Conservation (phyloP, 2,113 vertebrate species). For the Copsychus sechellarum region DNA sequence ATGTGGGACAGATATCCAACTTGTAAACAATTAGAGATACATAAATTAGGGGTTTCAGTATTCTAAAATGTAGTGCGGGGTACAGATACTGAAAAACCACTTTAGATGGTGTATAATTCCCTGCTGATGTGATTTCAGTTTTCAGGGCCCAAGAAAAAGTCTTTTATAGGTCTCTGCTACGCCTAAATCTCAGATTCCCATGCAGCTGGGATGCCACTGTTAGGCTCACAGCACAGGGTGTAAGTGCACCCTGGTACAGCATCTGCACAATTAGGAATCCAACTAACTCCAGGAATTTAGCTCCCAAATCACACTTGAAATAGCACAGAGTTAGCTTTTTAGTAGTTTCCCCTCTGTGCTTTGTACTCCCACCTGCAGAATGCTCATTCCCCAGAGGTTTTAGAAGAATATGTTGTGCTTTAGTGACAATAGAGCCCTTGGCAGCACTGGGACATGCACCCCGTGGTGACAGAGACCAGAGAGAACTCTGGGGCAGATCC, state of each 20-base stretch:
- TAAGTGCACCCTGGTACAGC: not conserved
- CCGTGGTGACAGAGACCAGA: accelerated
- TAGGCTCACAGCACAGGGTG: accelerated
- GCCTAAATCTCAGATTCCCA: not conserved
- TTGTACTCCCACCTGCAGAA: not conserved
- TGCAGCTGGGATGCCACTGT: not conserved
- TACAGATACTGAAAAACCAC: not conserved
- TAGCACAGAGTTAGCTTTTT: not conserved
- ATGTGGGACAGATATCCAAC: not conserved
- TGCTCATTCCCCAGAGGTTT: not conserved
- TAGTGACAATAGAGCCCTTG: not conserved
- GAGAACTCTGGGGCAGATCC: not conserved
- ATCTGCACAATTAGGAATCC: not conserved
- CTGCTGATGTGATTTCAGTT: not conserved
- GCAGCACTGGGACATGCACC: not conserved
- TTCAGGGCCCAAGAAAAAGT: not conserved
- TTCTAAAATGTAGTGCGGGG: not conserved
- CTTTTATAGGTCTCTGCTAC: not conserved
- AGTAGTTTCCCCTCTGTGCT: not conserved
- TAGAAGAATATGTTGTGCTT: not conserved
- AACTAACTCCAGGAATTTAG: not conserved
- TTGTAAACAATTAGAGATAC: not conserved
- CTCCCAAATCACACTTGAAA: not conserved
- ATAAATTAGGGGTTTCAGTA: not conserved
- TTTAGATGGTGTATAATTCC: not conserved